These are phyloP conservation scores for Matsumyia berberina DNA, from an alignment of 2,888 invertebrate species.

Conservation along the genomic window DNA sequence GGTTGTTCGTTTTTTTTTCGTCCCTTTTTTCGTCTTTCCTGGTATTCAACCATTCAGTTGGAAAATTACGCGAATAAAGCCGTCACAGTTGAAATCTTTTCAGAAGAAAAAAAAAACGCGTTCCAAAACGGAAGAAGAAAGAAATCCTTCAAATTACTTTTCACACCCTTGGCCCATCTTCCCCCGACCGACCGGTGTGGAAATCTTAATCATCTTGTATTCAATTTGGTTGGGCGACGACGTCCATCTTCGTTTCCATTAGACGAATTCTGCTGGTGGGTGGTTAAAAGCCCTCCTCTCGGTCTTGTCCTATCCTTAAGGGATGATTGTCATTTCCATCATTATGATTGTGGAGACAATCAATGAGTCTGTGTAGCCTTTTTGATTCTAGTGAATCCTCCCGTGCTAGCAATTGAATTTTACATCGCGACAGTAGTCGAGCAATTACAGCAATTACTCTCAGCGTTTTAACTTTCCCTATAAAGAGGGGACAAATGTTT, in stretches of 20 bases:
- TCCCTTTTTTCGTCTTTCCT: constrained; percentile 1
- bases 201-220: constrained; percentile 74
- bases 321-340: constrained; percentile 59
- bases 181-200: constrained; percentile 38
- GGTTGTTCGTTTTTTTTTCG: constrained; percentile 11
- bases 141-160: constrained; percentile 70
- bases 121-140: constrained; percentile 21
- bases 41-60: constrained; percentile 60
- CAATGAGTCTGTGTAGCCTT: constrained; percentile 47
- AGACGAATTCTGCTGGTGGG: constrained; percentile 14
- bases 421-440: constrained; percentile 38
- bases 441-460: constrained; percentile 67
- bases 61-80: constrained; percentile 72
- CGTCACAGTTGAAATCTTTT: constrained; percentile 73
- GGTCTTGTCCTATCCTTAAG: constrained; percentile 43
- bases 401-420: constrained; percentile 18
- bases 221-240: constrained; percentile 60
- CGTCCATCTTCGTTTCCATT: constrained; percentile 54
- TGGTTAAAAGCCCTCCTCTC: background rate
- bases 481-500: background rate
- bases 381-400: background rate
- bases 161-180: constrained; percentile 28
- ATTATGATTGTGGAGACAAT: constrained; percentile 65
- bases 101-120: constrained; percentile 18
- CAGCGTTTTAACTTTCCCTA: constrained; percentile 33